Percentiles rank a stretch among this genome's conserved stretches.
Evolutionary conservation across 2,888 invertebrate species (phyloP).

Genomic region (Cantharis rustica): DNA sequence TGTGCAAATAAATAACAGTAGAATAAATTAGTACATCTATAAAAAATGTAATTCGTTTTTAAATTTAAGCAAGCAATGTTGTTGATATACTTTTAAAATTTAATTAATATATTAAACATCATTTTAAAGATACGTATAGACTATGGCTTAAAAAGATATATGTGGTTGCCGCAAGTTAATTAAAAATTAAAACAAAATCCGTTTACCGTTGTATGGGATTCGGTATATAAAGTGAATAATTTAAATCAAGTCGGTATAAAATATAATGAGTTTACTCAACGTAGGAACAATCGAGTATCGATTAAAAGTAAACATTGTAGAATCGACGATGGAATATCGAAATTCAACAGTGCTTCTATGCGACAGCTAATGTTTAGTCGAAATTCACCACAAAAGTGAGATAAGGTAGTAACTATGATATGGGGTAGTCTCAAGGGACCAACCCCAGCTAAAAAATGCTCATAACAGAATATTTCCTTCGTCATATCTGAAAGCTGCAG

Average conservation of each 20-base stretch:
- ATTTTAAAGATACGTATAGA: too few species aligned
- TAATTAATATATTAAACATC: not conserved
- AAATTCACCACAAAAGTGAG: conserved; percentile 28
- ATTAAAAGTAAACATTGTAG: conserved; percentile 35
- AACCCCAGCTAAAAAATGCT: conserved; percentile 43
- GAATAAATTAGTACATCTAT: not conserved
- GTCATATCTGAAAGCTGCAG: conserved; percentile 51
- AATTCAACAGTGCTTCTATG: conserved; percentile 23
- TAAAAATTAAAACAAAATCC: conserved; percentile 14
- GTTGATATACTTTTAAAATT: not conserved
- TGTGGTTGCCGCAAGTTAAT: not conserved
- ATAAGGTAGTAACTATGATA: conserved; percentile 29
- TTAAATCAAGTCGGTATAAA: conserved; percentile 33
- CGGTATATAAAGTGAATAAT: conserved; percentile 38
- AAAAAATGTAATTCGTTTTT: not conserved
- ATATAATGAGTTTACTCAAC: conserved; percentile 33
- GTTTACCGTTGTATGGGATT: conserved; percentile 27
- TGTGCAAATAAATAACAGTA: not conserved
- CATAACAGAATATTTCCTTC: conserved; percentile 51
- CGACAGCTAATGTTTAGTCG: conserved; percentile 33
- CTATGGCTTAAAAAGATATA: too few species aligned
- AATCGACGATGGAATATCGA: conserved; percentile 16
- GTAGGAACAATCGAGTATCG: conserved; percentile 37
- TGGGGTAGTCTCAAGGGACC: conserved; percentile 21
- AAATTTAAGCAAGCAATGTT: not conserved